Evolutionary conservation across 2,888 invertebrate genomes (phyloP), one percentile per base, ranked within the genome.

Genomic region (Polyommatus icarus): DNA sequence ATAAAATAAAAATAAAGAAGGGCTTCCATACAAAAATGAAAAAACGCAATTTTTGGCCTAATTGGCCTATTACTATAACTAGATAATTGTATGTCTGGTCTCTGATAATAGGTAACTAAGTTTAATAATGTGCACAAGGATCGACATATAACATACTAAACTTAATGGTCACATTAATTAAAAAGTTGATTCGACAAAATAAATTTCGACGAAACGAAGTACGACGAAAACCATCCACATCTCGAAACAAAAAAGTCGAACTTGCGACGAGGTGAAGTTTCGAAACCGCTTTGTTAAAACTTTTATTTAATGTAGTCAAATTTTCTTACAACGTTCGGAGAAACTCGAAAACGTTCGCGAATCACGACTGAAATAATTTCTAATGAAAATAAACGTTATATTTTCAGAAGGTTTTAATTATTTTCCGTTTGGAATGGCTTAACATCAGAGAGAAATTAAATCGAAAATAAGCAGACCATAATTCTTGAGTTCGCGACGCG

Each of bases 391-490:
- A 29, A 77, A 72, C 20, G 57, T 77, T 72, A 77, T 36, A 72
- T 77, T 72, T 72, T 59, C 36, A 77, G 18, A 71, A 29, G 29
- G 71, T 36, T 77, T 18, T 72, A 57, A 71, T 72, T 67, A 76
- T 71, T 72, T 77, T 57, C 54, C 71, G 54, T 71, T 77, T 57
- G 50, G 32, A 77, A 57, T 71, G 72, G 57, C 57, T 72, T 15
- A 72, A 77, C 71, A 71, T 77, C 77, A 71, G 57, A 57, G 50
- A n/a, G 54, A 71, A 77, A 77, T 40, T 67, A 72, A 77, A 77
- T 36, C 46, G 67, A 76, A 57, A 57, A 54, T 54, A 54, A 71
- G 71, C 57, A 36, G 54, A 71, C 71, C 77, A 50, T 72, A 57
- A 77, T n/a, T 72, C 36, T 32, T 29, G 46, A 71, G 54, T 32